A percentile compares a stretch with the other conserved stretches of the same genome.
These are phyloP conservation scores for Sciurus vulgaris DNA, from an alignment of 2,797 vertebrate genomes.

Conservation along the genomic window DNA sequence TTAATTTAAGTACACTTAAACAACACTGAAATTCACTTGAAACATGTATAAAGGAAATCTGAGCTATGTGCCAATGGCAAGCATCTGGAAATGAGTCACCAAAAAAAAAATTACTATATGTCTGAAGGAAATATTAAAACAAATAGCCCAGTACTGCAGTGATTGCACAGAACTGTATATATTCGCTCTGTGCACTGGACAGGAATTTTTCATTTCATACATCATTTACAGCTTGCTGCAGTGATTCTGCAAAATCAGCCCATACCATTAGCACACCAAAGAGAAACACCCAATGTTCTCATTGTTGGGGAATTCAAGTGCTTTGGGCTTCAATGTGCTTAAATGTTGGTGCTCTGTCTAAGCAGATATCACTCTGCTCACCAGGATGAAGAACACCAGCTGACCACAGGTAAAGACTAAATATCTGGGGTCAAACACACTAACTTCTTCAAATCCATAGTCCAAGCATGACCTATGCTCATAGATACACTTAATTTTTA, in stretches of 20 bases:
- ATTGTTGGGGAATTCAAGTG: slow-evolving; percentile 60
- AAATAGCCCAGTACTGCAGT: slow-evolving; percentile 74
- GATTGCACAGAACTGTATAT: slow-evolving; percentile 70
- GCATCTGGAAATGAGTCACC: slow-evolving; percentile 73
- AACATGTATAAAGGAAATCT: slow-evolving; percentile 65
- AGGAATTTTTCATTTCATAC: slow-evolving; percentile 88
- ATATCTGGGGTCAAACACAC: background rate
- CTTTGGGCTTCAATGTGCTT: background rate
- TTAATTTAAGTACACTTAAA: slow-evolving; percentile 44
- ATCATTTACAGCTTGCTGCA: slow-evolving; percentile 87
- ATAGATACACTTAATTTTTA: slow-evolving; percentile 60
- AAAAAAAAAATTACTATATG: slow-evolving; percentile 64
- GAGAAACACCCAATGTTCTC: slow-evolving; percentile 67
- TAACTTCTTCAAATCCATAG: slow-evolving; percentile 49
- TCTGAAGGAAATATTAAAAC: slow-evolving; percentile 81
- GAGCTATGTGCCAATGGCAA: slow-evolving; percentile 47
- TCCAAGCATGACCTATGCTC: background rate
- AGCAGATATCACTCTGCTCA: background rate
- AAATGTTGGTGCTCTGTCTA: background rate
- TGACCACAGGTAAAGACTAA: background rate
- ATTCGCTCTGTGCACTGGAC: slow-evolving; percentile 77
- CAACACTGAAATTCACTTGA: slow-evolving; percentile 58
- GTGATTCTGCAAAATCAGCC: slow-evolving; percentile 83
- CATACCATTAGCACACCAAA: slow-evolving; percentile 73
- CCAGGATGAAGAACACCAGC: background rate